A percentile compares a stretch with the other conserved stretches of the same genome.
phyloP scores from a whole-genome alignment of 2,797 vertebrate species.

The Gadopsis marmoratus region DNA sequence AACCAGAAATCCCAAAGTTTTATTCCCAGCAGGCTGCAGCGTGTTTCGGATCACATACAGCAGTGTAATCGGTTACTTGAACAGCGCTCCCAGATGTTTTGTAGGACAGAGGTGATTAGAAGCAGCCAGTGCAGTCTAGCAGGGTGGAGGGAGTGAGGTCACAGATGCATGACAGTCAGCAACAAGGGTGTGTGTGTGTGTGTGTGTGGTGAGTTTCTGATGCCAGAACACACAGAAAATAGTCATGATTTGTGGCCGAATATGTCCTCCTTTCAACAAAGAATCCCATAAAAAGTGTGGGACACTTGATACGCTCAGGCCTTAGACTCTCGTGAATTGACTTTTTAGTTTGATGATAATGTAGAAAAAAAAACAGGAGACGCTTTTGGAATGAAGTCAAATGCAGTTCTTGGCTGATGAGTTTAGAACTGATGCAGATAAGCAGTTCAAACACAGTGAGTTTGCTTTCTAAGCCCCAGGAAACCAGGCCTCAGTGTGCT shows the following conservation, averaged over 20 bases:
- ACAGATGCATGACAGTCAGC: slow-evolving; percentile 43
- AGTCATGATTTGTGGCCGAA: slow-evolving; percentile 11
- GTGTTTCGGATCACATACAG: slow-evolving; percentile 58
- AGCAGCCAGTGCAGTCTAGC: slow-evolving; percentile 21
- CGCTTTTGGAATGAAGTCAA: not conserved
- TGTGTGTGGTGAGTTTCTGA: slow-evolving; percentile 22
- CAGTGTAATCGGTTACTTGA: slow-evolving; percentile 60
- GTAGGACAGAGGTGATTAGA: slow-evolving; percentile 57
- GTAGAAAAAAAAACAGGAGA: not conserved
- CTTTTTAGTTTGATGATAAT: slow-evolving; percentile 27
- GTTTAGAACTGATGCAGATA: not conserved
- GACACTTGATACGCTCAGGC: slow-evolving; percentile 23
- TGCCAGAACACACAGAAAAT: slow-evolving; percentile 32
- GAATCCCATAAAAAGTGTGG: slow-evolving; percentile 6
- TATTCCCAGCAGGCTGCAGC: slow-evolving; percentile 57
- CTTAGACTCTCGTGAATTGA: slow-evolving; percentile 13
- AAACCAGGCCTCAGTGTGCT: slow-evolving; percentile 68
- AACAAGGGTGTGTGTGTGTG: slow-evolving; percentile 27
- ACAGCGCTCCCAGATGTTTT: slow-evolving; percentile 65
- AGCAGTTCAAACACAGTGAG: slow-evolving; percentile 20
- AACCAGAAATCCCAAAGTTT: slow-evolving; percentile 51
- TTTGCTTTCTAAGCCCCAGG: slow-evolving; percentile 41
- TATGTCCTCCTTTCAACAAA: slow-evolving; percentile 14
- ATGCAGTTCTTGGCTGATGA: not conserved
- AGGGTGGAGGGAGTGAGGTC: slow-evolving; percentile 47